Conservation (phyloP, 2,888 invertebrate genomes). For the Tupiocoris notatus region DNA sequence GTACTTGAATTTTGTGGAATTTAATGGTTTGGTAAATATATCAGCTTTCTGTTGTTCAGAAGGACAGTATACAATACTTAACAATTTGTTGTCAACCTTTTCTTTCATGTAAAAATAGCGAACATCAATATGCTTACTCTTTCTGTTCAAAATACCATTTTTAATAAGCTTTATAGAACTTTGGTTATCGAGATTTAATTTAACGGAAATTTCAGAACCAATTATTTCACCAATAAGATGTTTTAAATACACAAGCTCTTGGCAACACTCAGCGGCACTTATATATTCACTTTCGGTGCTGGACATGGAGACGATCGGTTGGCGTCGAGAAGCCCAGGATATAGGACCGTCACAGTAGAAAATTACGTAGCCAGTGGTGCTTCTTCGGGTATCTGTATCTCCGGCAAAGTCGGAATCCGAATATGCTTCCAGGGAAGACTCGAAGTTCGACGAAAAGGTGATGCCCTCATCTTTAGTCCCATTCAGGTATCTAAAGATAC, state of each 20-base stretch:
- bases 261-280: too few species aligned
- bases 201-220: neutral
- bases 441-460: neutral
- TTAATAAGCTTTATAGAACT: constrained; percentile 45
- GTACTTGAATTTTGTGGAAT: constrained; percentile 9
- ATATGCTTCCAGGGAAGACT: constrained; percentile 13
- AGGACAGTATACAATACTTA: constrained; percentile 43
- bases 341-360: constrained; percentile 31
- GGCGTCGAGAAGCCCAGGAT: constrained; percentile 24
- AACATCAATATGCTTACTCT: constrained; percentile 48
- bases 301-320: constrained; percentile 30
- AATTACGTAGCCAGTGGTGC: constrained; percentile 24
- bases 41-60: constrained; percentile 44
- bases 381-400: constrained; percentile 11
- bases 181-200: too few species aligned
- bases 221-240: constrained; percentile 22
- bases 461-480: constrained; percentile 2
- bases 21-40: constrained; percentile 45
- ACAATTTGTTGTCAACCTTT: constrained; percentile 42
- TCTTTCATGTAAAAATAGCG: constrained; percentile 45
- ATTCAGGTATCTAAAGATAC: constrained; percentile 30
- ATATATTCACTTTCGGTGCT: too few species aligned
- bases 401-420: constrained; percentile 28
- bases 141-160: constrained; percentile 41
- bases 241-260: constrained; percentile 17